Conservation (phyloP, 2,888 invertebrate species). For the Cataglyphis altisquamis region DNA sequence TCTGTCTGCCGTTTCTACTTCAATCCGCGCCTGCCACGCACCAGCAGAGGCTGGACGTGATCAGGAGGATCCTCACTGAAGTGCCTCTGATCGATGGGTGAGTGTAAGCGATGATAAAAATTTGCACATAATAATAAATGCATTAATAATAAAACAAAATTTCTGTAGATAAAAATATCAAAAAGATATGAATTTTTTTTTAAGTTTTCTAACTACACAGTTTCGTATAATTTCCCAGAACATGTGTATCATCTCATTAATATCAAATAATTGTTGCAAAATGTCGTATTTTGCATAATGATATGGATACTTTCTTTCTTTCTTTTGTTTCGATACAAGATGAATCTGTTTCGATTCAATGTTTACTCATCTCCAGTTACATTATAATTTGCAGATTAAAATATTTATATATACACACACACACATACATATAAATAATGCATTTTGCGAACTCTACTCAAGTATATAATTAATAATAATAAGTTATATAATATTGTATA, state of each 20-base stretch:
- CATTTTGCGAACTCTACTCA: background rate
- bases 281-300: background rate
- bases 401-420: no score
- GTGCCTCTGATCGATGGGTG: slow-evolving; percentile 93
- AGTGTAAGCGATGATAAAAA: slow-evolving; percentile 79
- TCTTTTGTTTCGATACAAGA: background rate
- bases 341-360: slow-evolving; percentile 13
- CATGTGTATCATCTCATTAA: background rate
- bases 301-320: background rate
- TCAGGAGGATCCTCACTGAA: slow-evolving; percentile 90
- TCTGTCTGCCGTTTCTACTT: slow-evolving; percentile 85
- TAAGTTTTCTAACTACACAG: background rate
- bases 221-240: background rate
- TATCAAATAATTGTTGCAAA: background rate
- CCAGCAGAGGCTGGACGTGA: slow-evolving; percentile 90
- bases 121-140: background rate
- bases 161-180: background rate
- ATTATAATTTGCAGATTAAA: background rate
- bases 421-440: background rate
- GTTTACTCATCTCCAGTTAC: slow-evolving; percentile 26
- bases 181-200: background rate
- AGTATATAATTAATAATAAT: background rate
- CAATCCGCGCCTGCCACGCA: slow-evolving; percentile 86
- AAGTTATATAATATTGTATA: background rate
- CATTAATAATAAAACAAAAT: background rate